phyloP scores from a whole-genome alignment of 2,888 invertebrate genomes.

The Pammene aurita region DNA sequence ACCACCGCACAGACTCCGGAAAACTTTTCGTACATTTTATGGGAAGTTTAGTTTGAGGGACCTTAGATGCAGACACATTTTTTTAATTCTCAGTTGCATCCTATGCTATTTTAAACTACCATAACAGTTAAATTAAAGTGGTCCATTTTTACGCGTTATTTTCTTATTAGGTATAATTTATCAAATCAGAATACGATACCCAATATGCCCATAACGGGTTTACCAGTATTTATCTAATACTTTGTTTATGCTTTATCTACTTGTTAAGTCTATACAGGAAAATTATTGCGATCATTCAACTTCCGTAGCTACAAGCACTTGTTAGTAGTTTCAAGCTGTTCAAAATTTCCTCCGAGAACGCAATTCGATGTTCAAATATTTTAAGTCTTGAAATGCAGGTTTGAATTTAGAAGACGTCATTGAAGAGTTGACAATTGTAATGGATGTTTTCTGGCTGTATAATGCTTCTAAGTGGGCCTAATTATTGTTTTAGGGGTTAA shows the following conservation, averaged over 20 bases:
- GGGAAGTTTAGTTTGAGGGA: too few species aligned
- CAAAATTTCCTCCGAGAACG: conserved; percentile 24
- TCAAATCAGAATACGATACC: too few species aligned
- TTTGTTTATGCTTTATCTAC: not conserved
- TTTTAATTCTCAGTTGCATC: too few species aligned
- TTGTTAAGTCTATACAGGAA: conserved; percentile 6
- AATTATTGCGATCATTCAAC: conserved; percentile 30
- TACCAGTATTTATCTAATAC: too few species aligned
- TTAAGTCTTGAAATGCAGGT: conserved; percentile 25
- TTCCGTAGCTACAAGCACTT: conserved; percentile 30
- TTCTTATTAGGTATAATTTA: too few species aligned
- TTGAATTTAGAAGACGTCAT: conserved; percentile 30
- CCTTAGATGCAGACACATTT: too few species aligned
- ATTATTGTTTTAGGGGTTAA: not conserved
- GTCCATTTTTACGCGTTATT: too few species aligned
- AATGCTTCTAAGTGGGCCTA: not conserved
- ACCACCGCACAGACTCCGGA: too few species aligned
- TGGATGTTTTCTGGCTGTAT: conserved; percentile 1
- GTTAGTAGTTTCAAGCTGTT: conserved; percentile 32
- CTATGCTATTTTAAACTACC: too few species aligned
- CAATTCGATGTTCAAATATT: conserved; percentile 28
- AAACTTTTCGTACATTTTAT: too few species aligned
- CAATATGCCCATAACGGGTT: too few species aligned
- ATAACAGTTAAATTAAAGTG: too few species aligned
- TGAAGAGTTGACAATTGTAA: not conserved